phyloP scores from a whole-genome alignment of 2,113 vertebrate species.

The Urocitellus parryii region DNA sequence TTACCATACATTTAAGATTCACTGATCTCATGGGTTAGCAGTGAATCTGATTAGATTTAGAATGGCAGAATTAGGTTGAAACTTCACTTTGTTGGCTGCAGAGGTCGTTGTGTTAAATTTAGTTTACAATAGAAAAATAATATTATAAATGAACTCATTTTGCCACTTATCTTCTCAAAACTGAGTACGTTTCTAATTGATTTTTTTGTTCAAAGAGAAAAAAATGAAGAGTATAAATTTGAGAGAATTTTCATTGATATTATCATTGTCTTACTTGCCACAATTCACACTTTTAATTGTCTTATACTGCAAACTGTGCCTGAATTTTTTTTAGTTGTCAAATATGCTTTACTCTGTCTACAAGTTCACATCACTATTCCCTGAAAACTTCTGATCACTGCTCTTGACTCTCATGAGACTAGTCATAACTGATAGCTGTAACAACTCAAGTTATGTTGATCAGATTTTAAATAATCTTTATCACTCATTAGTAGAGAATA shows the following conservation, averaged over 20 bases:
- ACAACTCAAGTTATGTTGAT: background rate
- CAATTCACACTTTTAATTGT: background rate
- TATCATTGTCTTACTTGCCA: background rate
- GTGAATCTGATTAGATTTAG: background rate
- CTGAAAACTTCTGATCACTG: background rate
- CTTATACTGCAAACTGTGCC: background rate
- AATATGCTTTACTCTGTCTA: background rate
- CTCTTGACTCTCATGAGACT: background rate
- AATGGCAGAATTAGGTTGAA: background rate
- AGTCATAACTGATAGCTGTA: background rate
- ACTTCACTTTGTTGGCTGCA: background rate
- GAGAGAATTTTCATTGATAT: background rate
- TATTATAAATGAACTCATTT: background rate
- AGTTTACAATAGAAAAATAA: background rate
- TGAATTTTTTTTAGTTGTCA: background rate
- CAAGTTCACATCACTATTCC: background rate
- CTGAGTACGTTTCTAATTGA: background rate
- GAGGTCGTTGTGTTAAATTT: background rate
- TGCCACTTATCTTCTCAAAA: background rate
- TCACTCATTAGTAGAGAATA: background rate
- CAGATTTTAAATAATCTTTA: background rate
- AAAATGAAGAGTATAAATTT: background rate
- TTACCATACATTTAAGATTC: background rate
- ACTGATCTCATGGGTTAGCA: background rate
- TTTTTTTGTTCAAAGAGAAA: background rate